Evolutionary conservation across 2,888 invertebrate species (phyloP).

Genomic region (Lithophane socia): DNA sequence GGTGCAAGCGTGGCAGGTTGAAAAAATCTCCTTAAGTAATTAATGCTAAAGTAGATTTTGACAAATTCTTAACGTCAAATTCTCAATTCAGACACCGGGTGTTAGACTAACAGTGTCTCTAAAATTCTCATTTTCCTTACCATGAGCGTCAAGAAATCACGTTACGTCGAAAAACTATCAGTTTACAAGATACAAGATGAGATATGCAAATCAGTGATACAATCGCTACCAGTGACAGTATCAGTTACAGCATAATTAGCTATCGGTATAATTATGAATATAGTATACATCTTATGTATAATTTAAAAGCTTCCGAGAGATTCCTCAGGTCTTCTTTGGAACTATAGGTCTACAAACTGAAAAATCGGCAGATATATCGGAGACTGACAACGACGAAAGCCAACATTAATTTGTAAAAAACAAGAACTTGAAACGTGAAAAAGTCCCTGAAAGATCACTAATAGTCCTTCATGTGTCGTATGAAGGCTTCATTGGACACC

Average conservation of each 20-base stretch:
- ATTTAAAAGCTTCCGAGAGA: not conserved
- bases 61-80: not conserved
- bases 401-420: not conserved
- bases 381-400: not conserved
- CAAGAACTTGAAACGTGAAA: not conserved
- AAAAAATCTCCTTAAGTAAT: too few relatives aligned
- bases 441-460: not conserved
- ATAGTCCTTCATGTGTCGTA: too few relatives aligned
- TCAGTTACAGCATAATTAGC: conserved; percentile 50
- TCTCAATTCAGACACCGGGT: not conserved
- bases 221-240: conserved; percentile 50
- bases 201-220: conserved; percentile 58
- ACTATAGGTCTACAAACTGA: not conserved
- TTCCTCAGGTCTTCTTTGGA: not conserved
- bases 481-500: too few relatives aligned
- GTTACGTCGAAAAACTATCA: conserved; percentile 47
- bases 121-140: not conserved
- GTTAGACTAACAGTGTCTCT: conserved; percentile 5
- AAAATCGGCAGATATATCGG: not conserved
- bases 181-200: conserved; percentile 50
- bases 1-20: too few relatives aligned
- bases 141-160: conserved; percentile 24
- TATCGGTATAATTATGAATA: conserved; percentile 14
- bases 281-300: not conserved
- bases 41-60: not conserved